Percentiles rank a stretch among this genome's conserved stretches.
Conservation (phyloP, 2,113 vertebrate genomes). For the Pachycephala philippinensis region DNA sequence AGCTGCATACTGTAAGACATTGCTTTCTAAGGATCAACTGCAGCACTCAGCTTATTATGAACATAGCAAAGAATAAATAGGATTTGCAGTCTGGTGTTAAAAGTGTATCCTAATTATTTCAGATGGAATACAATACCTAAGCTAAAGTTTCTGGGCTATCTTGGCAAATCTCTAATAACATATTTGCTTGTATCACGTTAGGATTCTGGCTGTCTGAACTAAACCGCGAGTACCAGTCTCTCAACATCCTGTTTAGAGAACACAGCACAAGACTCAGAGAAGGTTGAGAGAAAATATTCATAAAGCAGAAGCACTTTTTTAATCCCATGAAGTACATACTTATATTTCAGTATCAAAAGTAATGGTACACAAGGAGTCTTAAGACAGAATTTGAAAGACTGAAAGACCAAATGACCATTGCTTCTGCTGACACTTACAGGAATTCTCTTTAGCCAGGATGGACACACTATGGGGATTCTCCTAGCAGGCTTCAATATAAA, state of each 20-base stretch:
- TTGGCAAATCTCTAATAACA: not conserved
- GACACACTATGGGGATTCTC: not conserved
- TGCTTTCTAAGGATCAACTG: conserved; percentile 5
- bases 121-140: not conserved
- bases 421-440: not conserved
- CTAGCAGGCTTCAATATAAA: not conserved
- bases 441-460: not conserved
- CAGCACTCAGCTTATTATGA: conserved; percentile 2
- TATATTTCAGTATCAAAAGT: not conserved
- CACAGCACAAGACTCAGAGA: not conserved
- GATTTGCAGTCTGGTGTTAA: not conserved
- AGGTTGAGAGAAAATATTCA: not conserved
- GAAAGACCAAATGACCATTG: not conserved
- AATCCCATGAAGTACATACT: not conserved
- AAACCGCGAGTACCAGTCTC: not conserved
- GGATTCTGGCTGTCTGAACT: not conserved
- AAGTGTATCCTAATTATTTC: not conserved
- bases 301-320: not conserved
- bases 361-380: not conserved
- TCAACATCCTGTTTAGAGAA: not conserved
- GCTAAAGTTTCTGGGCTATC: not conserved
- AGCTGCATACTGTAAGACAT: not conserved
- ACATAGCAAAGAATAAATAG: conserved; percentile 31
- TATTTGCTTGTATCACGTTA: not conserved
- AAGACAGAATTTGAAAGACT: not conserved